Evolutionary conservation across 2,113 vertebrate species (phyloP).

Genomic region (Passer domesticus): DNA sequence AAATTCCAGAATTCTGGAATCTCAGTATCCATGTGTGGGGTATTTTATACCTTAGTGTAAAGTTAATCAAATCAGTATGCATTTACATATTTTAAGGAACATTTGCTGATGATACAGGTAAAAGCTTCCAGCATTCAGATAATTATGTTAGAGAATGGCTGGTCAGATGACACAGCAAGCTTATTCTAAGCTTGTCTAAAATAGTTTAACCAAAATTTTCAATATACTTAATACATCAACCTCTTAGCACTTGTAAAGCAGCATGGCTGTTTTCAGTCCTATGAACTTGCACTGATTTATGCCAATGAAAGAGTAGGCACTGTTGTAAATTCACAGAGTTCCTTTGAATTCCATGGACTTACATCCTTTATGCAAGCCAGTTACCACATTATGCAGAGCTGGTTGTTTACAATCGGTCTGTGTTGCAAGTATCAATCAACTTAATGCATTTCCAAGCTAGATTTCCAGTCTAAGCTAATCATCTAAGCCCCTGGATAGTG

Average conservation of each 20-base stretch:
- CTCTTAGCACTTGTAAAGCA: background rate
- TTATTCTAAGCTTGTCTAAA: background rate
- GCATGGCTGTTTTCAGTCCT: background rate
- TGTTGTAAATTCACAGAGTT: background rate
- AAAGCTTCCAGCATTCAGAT: background rate
- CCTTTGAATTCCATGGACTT: background rate
- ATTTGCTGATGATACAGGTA: background rate
- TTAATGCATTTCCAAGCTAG: background rate
- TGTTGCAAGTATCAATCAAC: background rate
- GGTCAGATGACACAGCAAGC: background rate
- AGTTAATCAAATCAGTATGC: background rate
- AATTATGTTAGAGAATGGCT: background rate
- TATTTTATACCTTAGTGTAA: background rate
- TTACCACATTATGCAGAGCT: background rate
- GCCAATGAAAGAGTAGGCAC: background rate
- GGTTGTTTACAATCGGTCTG: background rate
- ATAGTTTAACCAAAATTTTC: background rate
- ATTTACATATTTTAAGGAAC: background rate
- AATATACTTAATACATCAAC: background rate
- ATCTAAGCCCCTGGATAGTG: background rate
- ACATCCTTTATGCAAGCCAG: background rate
- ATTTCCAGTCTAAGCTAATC: background rate
- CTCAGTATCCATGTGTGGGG: fast-evolving
- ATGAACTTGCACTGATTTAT: background rate
- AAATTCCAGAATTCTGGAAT: background rate